Conservation (phyloP, 2,888 invertebrate species). For the Eulithis testata region DNA sequence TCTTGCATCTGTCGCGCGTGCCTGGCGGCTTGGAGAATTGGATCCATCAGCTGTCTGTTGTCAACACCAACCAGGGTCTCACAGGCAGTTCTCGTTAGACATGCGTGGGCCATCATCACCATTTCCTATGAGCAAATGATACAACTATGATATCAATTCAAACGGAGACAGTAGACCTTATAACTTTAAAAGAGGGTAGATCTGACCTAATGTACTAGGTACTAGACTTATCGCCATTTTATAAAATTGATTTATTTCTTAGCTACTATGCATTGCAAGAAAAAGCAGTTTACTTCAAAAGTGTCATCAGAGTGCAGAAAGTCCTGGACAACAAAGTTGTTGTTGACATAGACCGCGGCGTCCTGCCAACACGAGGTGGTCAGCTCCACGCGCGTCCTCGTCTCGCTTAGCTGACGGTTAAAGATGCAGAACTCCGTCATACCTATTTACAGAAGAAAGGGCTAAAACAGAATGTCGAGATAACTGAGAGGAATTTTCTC, state of each 20-base stretch:
- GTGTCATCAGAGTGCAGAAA: constrained; percentile 61
- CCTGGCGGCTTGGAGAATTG: constrained; percentile 63
- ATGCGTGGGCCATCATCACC: constrained; percentile 70
- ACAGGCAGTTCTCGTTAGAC: constrained; percentile 59
- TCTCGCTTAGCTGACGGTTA: constrained; percentile 70
- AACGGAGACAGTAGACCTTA: no score
- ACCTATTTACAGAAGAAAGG: constrained; percentile 46
- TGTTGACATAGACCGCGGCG: constrained; percentile 71
- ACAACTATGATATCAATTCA: no score
- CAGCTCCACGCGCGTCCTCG: constrained; percentile 70
- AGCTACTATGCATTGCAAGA: no score
- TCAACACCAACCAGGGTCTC: constrained; percentile 52
- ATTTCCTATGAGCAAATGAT: constrained; percentile 54
- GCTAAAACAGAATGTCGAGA: no score
- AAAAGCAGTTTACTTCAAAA: constrained; percentile 57
- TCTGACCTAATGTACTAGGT: no score
- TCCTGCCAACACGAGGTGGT: constrained; percentile 71
- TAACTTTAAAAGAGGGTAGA: no score
- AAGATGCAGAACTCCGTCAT: constrained; percentile 66
- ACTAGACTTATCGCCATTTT: no score
- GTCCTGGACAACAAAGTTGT: constrained; percentile 66
- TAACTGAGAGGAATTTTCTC: no score
- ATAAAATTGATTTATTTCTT: no score
- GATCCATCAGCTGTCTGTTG: constrained; percentile 41
- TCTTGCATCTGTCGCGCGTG: constrained; percentile 74